Percentiles rank a stretch among this genome's conserved stretches.
phyloP scores from a whole-genome alignment of 2,888 invertebrate genomes.

The Mechanitis messenoides region DNA sequence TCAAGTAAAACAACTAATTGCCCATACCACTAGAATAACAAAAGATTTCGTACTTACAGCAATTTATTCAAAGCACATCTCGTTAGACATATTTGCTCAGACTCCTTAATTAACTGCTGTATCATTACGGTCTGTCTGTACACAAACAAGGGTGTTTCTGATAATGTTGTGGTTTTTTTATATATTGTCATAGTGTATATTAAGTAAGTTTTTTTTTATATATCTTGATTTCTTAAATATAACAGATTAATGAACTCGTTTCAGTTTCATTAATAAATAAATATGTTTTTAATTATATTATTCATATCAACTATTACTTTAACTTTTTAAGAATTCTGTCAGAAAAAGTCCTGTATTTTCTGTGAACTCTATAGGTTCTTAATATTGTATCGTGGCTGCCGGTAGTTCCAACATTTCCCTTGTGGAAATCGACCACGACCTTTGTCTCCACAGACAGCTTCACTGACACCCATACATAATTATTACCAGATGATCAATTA shows the following conservation, averaged over 20 bases:
- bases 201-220: background rate
- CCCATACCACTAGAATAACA: constrained; percentile 80
- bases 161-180: background rate
- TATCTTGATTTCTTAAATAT: too few relatives aligned
- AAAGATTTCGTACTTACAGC: constrained; percentile 7
- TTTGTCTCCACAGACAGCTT: too few relatives aligned
- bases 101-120: constrained; percentile 58
- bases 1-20: background rate
- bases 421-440: too few relatives aligned
- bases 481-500: too few relatives aligned
- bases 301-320: too few relatives aligned
- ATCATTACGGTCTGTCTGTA: constrained; percentile 48
- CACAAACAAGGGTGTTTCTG: constrained; percentile 36
- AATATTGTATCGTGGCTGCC: background rate
- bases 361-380: too few relatives aligned
- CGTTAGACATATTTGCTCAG: constrained; percentile 46
- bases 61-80: constrained; percentile 44
- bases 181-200: background rate
- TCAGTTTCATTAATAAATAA: too few relatives aligned
- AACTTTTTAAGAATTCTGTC: too few relatives aligned
- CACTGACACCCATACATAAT: too few relatives aligned
- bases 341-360: too few relatives aligned
- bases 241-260: too few relatives aligned
- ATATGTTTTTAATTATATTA: too few relatives aligned
- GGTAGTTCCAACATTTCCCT: background rate